Evolutionary conservation across 2,888 invertebrate species (phyloP).

Genomic region (Drosophila anomalata): DNA sequence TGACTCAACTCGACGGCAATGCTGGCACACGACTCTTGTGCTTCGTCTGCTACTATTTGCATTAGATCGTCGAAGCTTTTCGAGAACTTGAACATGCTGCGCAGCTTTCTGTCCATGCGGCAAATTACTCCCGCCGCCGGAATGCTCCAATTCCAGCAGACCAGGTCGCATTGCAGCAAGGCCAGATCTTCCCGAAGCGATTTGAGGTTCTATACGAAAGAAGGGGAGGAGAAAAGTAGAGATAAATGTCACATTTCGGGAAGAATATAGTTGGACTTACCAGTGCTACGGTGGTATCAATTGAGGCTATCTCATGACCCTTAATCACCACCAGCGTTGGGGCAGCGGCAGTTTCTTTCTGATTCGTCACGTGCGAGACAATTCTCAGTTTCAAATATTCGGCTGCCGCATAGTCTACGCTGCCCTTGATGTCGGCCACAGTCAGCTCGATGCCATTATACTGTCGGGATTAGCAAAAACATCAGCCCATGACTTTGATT

Average conservation of each 20-base stretch:
- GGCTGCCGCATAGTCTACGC: conserved; percentile 91
- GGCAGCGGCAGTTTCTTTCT: conserved; percentile 80
- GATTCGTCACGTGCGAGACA: conserved; percentile 89
- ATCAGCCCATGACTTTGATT: background rate
- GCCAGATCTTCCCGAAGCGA: conserved; percentile 85
- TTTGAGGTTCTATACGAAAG: conserved; percentile 85
- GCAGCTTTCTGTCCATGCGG: conserved; percentile 70
- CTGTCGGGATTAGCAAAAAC: conserved; percentile 37
- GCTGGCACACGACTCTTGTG: conserved; percentile 5
- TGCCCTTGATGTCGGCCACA: conserved; percentile 88
- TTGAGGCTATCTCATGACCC: conserved; percentile 86
- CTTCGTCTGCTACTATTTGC: conserved; percentile 28
- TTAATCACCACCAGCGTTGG: conserved; percentile 89
- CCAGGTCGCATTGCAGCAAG: conserved; percentile 84
- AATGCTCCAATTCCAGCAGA: conserved; percentile 85
- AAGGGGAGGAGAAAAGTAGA: background rate
- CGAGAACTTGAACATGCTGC: conserved; percentile 74
- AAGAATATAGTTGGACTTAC: conserved; percentile 80
- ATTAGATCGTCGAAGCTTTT: conserved; percentile 70
- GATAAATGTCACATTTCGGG: background rate
- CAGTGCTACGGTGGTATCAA: conserved; percentile 87
- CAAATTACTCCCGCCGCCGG: conserved; percentile 81
- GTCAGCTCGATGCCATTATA: conserved; percentile 84
- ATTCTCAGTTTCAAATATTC: conserved; percentile 88
- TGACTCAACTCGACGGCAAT: conserved; percentile 24